phyloP scores from a whole-genome alignment of 2,888 invertebrate species.

The Cremastinae sp. region DNA sequence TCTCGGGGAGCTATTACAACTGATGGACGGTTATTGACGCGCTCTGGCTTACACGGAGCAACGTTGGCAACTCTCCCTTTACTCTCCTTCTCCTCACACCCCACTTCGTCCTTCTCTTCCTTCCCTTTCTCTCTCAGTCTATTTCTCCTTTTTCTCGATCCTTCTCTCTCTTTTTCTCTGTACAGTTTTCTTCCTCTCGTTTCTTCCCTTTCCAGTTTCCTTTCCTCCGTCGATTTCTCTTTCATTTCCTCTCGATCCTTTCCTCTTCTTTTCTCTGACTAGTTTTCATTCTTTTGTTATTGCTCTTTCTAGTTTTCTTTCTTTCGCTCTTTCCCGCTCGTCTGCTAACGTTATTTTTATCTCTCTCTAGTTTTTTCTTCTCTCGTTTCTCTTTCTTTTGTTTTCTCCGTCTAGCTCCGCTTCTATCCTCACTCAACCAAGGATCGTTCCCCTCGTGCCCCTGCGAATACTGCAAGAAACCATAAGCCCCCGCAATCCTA shows the following conservation, averaged over 20 bases:
- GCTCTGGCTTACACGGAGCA: conserved; percentile 79
- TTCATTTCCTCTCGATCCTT: too few species aligned
- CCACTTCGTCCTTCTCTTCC: conserved; percentile 50
- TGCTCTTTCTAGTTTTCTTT: too few species aligned
- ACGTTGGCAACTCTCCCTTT: conserved; percentile 65
- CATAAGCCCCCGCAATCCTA: conserved; percentile 50
- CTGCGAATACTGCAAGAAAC: conserved; percentile 51
- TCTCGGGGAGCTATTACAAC: conserved; percentile 81
- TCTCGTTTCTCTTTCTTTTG: background rate
- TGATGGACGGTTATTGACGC: conserved; percentile 81
- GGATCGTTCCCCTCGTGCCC: conserved; percentile 59
- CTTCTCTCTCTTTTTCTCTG: too few species aligned
- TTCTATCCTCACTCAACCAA: conserved; percentile 48
- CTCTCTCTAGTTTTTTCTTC: too few species aligned
- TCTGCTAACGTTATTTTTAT: too few species aligned
- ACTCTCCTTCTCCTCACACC: conserved; percentile 45
- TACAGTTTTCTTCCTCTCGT: too few species aligned
- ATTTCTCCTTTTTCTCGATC: too few species aligned
- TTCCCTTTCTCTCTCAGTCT: conserved; percentile 35
- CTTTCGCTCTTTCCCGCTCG: too few species aligned
- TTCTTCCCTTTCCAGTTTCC: background rate
- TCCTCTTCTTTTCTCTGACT: too few species aligned
- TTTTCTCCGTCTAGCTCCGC: conserved; percentile 7
- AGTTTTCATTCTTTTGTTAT: too few species aligned
- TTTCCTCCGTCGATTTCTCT: too few species aligned